These are phyloP conservation scores for Damaliscus lunatus DNA, from an alignment of 2,113 vertebrate species.

Conservation along the genomic window DNA sequence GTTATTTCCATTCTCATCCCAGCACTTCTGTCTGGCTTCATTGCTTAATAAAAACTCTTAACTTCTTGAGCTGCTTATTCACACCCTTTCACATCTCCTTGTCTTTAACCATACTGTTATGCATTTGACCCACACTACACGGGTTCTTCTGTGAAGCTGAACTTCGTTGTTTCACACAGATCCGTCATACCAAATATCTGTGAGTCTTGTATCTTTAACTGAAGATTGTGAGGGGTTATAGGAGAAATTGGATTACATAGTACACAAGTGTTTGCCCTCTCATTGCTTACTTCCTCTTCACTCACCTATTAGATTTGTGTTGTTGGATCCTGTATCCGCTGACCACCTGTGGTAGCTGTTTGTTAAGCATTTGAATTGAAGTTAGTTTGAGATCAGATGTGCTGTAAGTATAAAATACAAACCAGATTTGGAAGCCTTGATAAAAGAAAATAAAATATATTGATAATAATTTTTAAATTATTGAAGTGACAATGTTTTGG, in stretches of 20 bases:
- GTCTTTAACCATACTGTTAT: neutral
- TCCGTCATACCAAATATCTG: neutral
- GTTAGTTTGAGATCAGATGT: neutral
- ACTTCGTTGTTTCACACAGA: neutral
- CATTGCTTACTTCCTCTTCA: neutral
- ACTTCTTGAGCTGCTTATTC: neutral
- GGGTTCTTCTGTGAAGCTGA: neutral
- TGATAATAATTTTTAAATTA: neutral
- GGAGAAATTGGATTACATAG: neutral
- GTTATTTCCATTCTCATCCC: neutral
- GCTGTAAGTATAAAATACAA: neutral
- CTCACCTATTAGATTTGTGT: neutral
- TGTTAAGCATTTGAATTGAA: neutral
- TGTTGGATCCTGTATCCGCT: neutral
- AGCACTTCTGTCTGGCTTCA: neutral
- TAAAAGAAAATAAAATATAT: neutral
- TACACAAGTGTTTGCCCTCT: neutral
- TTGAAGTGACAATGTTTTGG: neutral
- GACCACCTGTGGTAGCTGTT: neutral
- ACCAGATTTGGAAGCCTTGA: neutral
- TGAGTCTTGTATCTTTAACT: neutral
- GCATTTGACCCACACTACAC: neutral
- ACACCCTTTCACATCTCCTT: neutral
- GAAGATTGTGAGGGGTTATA: neutral
- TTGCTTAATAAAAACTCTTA: neutral